Base-by-base conservation (phyloP, 2,797 vertebrate species). In the Gambusia yucatana region DNA sequence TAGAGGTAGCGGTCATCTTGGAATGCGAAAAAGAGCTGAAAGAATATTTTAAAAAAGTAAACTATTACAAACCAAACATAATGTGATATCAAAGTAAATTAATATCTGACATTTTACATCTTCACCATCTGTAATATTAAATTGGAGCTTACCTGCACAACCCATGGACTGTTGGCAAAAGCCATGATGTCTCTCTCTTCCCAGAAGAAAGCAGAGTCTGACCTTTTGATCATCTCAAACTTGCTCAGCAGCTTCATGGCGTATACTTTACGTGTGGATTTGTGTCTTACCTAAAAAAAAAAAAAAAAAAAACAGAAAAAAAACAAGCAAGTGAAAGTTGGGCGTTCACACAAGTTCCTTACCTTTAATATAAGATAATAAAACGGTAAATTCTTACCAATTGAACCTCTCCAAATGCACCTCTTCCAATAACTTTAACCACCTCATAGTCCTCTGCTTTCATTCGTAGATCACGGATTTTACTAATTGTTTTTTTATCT, bases 121-220 rank as follows among this genome's bases (percentile, higher is more conserved):
- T 33, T 77, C 6, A 75, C 11, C 11, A 17, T n/a, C 43, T 10
- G 20, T 17, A 36, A 30, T 30, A 48, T 30, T 72, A 36, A 48
- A 30, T 52, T 47, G 36, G 36, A 41, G 8, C 79, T 55, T 97
- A 99, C 98, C 98, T 99, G 98, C 89, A 99, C 98, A 44, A 99
- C 98, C 98, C 98, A 99, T 69, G 96, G 95, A 84, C 98, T 99
- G 86, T 99, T 97, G 82, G 98, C 98, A 95, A 99, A 99, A 76
- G 98, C 98, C 98, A 99, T 99, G 90, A 99, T 99, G 94, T 99
- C 98, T 77, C 98, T 97, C 96, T 99, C 98, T 96, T 99, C 98
- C 98, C 98, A 99, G 92, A 99, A 99, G 96, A 99, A 99, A 77
- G 98, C 98, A 74, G 98, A 99, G 94, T 99, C 98, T 0, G 98